These are phyloP conservation scores for Xanthorhoe spadicearia DNA, from an alignment of 2,888 invertebrate species.

Conservation along the genomic window DNA sequence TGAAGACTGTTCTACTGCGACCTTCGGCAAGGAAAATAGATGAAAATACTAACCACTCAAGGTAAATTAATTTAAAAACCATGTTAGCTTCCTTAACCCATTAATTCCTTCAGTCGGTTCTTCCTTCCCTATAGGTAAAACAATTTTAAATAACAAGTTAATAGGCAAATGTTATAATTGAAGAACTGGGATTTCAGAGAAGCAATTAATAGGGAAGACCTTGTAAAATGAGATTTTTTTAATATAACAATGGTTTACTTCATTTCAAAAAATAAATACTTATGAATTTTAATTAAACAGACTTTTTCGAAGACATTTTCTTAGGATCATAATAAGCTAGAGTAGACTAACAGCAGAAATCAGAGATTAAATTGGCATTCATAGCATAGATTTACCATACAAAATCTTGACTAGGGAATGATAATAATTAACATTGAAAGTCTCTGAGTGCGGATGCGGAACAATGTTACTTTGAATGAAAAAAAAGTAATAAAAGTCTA, in stretches of 20 bases:
- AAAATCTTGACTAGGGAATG: no score
- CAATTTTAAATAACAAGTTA: constrained; percentile 9
- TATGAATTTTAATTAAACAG: neutral
- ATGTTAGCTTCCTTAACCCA: constrained; percentile 1
- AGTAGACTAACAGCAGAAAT: no score
- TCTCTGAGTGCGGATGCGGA: no score
- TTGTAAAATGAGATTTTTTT: neutral
- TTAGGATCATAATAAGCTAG: no score
- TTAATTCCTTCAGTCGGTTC: neutral
- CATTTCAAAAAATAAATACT: neutral
- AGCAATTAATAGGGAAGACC: neutral
- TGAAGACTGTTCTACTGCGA: constrained; percentile 50
- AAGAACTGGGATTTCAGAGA: constrained; percentile 7
- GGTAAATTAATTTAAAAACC: neutral
- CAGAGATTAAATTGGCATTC: no score
- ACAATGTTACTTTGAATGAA: neutral
- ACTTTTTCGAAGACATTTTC: no score
- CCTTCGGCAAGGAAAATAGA: constrained; percentile 25
- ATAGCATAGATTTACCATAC: no score
- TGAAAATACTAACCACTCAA: constrained; percentile 4
- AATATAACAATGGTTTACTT: neutral
- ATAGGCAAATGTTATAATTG: neutral
- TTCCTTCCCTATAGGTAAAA: constrained; percentile 15
- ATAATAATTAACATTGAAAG: no score
- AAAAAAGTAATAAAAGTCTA: neutral